Conservation (phyloP, 2,113 vertebrate species). For the Halcyon senegalensis region DNA sequence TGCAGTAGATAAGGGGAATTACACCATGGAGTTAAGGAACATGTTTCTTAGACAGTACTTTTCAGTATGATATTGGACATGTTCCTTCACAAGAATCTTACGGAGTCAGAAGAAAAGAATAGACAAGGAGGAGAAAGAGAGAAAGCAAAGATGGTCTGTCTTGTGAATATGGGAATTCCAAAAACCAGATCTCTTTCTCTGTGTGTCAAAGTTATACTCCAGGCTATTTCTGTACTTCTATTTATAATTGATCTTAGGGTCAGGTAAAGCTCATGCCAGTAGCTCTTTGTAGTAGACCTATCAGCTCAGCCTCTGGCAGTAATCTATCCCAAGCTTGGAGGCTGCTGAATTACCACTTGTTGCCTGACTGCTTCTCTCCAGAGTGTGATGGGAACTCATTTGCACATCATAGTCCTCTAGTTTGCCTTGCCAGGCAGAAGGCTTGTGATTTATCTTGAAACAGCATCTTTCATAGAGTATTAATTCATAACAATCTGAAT, state of each 20-base stretch:
- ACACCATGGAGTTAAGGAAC: background rate
- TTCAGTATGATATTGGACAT: background rate
- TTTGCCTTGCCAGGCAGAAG: background rate
- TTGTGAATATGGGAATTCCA: background rate
- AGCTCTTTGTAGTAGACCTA: background rate
- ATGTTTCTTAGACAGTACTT: background rate
- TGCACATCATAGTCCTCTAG: background rate
- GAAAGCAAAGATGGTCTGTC: background rate
- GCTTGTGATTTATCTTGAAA: background rate
- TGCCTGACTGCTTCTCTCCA: background rate
- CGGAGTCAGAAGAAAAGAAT: background rate
- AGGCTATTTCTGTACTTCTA: background rate
- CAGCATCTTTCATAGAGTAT: background rate
- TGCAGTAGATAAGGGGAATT: background rate
- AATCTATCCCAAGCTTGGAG: background rate
- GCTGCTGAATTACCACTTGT: background rate
- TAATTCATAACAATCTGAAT: background rate
- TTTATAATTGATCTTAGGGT: background rate
- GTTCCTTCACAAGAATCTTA: background rate
- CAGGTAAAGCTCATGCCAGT: background rate
- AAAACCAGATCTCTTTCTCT: background rate
- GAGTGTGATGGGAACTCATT: background rate
- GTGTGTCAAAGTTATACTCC: background rate
- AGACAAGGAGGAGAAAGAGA: background rate
- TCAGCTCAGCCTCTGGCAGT: background rate